Evolutionary conservation across 2,797 vertebrate species (phyloP).

Genomic region (Enteromius mattozi): DNA sequence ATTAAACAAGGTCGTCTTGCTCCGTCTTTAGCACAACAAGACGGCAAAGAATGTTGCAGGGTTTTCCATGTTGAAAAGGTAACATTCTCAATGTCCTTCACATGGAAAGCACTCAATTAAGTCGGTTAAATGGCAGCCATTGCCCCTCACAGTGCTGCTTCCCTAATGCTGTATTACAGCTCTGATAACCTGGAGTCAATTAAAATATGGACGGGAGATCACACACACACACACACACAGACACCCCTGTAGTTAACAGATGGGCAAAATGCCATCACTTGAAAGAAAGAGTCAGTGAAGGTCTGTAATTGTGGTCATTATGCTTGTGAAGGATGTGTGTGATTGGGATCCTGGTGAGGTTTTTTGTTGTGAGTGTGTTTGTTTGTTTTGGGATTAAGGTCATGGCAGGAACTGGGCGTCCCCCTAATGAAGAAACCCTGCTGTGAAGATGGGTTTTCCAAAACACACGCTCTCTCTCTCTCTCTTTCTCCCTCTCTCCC

Average conservation of each 20-base stretch:
- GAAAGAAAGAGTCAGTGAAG: constrained; percentile 68
- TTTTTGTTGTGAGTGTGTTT: constrained; percentile 41
- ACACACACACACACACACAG: constrained; percentile 13
- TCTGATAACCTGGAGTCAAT: constrained; percentile 56
- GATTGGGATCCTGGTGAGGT: constrained; percentile 54
- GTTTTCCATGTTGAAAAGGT: constrained; percentile 15
- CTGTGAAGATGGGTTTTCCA: constrained; percentile 39
- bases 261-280: constrained; percentile 57
- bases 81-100: constrained; percentile 36
- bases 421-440: constrained; percentile 55
- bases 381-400: constrained; percentile 52
- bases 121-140: constrained; percentile 38
- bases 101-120: constrained; percentile 33
- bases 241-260: constrained; percentile 39
- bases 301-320: constrained; percentile 72
- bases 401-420: constrained; percentile 54
- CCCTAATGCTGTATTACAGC: constrained; percentile 31
- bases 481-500: background rate
- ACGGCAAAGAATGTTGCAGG: background rate
- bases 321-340: constrained; percentile 61
- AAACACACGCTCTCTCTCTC: background rate
- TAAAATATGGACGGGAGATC: constrained; percentile 38
- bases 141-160: constrained; percentile 20
- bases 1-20: background rate
- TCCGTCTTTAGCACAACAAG: background rate